Evolutionary conservation across 2,888 invertebrate genomes (phyloP).

Genomic region (Andrena trimmerana): DNA sequence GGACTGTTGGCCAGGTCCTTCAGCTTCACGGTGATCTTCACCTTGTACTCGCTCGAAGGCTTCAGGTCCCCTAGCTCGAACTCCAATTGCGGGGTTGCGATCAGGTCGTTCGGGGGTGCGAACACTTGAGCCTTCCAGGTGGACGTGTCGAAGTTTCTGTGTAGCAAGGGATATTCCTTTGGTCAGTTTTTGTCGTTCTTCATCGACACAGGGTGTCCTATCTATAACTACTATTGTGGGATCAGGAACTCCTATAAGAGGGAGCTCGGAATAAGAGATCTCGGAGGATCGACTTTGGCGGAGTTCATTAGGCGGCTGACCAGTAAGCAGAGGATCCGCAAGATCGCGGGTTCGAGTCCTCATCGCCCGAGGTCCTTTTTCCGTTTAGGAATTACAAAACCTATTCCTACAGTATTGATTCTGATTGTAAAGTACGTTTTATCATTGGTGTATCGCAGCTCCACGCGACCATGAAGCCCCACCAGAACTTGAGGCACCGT

Average conservation of each 20-base stretch:
- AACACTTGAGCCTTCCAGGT: slow-evolving; percentile 95
- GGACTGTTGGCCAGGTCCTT: slow-evolving; percentile 92
- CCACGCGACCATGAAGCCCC: slow-evolving; percentile 94
- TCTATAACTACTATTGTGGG: no score
- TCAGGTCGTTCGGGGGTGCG: slow-evolving; percentile 94
- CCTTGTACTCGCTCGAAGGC: slow-evolving; percentile 92
- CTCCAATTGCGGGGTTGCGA: slow-evolving; percentile 94
- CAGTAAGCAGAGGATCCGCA: no score
- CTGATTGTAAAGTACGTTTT: slow-evolving; percentile 86
- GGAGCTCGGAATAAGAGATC: no score
- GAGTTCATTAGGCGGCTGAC: no score
- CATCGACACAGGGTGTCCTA: not conserved
- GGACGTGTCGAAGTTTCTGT: slow-evolving; percentile 89
- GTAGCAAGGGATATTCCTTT: slow-evolving; percentile 13
- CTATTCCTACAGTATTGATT: no score
- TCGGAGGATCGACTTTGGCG: no score
- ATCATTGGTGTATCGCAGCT: slow-evolving; percentile 93
- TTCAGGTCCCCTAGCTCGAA: slow-evolving; percentile 92
- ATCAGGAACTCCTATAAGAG: no score
- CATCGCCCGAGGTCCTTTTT: no score
- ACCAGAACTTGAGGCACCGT: slow-evolving; percentile 93
- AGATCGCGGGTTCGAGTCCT: no score
- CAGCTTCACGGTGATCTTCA: slow-evolving; percentile 92
- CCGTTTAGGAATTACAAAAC: no score
- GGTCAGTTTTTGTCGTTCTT: not conserved